Conservation (phyloP, 2,888 invertebrate genomes). For the Brachynemurus nebulosus region DNA sequence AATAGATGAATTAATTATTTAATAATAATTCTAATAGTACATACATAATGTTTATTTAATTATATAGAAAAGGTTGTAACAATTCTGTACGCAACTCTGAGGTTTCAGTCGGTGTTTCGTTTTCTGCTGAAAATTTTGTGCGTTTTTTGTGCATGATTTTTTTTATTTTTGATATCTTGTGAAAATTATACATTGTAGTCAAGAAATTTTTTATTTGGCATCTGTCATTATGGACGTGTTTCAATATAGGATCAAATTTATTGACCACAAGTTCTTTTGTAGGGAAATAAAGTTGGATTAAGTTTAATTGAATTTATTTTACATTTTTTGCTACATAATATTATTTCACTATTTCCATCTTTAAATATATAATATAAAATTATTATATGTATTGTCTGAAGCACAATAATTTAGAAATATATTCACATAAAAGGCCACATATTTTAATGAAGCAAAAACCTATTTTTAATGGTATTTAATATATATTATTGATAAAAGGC, state of each 20-base stretch:
- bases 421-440: slow-evolving; percentile 1
- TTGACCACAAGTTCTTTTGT: not conserved
- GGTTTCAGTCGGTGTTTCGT: slow-evolving; percentile 8
- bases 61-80: slow-evolving; percentile 1
- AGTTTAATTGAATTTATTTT: not conserved
- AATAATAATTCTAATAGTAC: too few species aligned
- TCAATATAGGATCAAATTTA: not conserved
- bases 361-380: not conserved
- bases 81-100: slow-evolving; percentile 8
- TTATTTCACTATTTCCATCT: not conserved
- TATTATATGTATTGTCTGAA: slow-evolving; percentile 2
- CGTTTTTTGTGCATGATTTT: not conserved
- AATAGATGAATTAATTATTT: too few species aligned
- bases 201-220: not conserved
- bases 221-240: too few species aligned
- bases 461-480: not conserved
- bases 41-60: too few species aligned
- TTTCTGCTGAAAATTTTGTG: not conserved
- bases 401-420: slow-evolving; percentile 1
- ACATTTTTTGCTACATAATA: not conserved
- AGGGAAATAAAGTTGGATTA: not conserved
- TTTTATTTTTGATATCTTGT: not conserved
- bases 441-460: not conserved
- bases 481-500: too few species aligned
- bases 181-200: not conserved